These are phyloP conservation scores for Syngnathus scovelli DNA, from an alignment of 2,113 vertebrate genomes.

Conservation along the genomic window DNA sequence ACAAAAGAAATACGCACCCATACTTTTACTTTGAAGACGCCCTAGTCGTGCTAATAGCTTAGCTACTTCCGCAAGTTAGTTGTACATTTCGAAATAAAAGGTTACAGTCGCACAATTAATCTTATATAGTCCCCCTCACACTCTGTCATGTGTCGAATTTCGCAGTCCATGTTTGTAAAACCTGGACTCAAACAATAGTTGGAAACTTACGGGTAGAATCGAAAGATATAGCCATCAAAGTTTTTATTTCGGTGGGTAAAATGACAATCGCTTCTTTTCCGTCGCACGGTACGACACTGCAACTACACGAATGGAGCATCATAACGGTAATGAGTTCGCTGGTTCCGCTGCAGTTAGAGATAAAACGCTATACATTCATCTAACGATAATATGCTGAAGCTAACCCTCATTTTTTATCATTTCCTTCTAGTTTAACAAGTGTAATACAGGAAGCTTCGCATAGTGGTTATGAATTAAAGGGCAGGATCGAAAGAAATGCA, in stretches of 20 bases:
- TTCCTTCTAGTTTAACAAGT: too few relatives aligned
- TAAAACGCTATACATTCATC: not conserved
- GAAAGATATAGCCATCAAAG: not conserved
- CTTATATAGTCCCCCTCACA: not conserved
- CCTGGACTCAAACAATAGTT: not conserved
- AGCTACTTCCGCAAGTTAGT: not conserved
- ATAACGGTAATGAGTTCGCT: not conserved
- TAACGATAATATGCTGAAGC: not conserved
- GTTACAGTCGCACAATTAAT: not conserved
- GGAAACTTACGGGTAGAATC: not conserved
- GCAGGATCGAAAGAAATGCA: not conserved
- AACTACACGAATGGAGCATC: too few relatives aligned
- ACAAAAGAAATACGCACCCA: not conserved
- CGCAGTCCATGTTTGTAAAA: not conserved
- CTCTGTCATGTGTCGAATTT: too few relatives aligned
- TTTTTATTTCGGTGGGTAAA: not conserved
- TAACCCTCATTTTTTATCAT: not conserved
- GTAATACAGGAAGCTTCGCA: not conserved
- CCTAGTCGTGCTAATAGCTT: not conserved
- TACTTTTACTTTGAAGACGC: not conserved
- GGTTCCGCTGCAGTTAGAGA: not conserved
- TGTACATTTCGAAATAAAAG: not conserved
- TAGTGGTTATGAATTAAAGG: not conserved
- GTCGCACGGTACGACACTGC: too few relatives aligned
- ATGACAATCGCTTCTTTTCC: not conserved